Conservation (phyloP, 2,797 vertebrate species). For the Allobates femoralis region DNA sequence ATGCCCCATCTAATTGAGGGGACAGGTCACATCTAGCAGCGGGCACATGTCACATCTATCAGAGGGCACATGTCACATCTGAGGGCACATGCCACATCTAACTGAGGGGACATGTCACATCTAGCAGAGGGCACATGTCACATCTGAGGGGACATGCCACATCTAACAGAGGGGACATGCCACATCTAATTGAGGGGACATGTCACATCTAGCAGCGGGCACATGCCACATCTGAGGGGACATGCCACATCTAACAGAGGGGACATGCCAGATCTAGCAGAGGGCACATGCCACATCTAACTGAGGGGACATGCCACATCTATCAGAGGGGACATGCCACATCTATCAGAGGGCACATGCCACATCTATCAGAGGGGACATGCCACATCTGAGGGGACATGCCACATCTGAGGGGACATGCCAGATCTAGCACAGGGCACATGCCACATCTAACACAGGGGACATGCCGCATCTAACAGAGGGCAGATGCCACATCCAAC, state of each 20-base stretch:
- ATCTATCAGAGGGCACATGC: not conserved
- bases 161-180: not conserved
- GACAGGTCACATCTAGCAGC: too few relatives aligned
- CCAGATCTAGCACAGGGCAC: too few relatives aligned
- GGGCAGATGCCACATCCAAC: not conserved
- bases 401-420: not conserved
- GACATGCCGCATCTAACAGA: too few relatives aligned
- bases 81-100: not conserved
- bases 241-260: too few relatives aligned
- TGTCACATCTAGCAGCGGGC: too few relatives aligned
- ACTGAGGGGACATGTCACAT: too few relatives aligned
- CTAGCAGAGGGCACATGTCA: not conserved
- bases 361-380: not conserved
- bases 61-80: not conserved
- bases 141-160: not conserved
- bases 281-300: not conserved
- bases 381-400: not conserved
- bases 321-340: too few relatives aligned
- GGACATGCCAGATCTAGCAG: not conserved
- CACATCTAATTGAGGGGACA: too few relatives aligned
- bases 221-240: too few relatives aligned
- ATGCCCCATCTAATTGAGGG: too few relatives aligned
- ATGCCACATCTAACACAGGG: too few relatives aligned
- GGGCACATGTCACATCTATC: not conserved
- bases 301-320: not conserved